Conservation (phyloP, 23 tunicate genomes). For the Botrylloides violaceus region DNA sequence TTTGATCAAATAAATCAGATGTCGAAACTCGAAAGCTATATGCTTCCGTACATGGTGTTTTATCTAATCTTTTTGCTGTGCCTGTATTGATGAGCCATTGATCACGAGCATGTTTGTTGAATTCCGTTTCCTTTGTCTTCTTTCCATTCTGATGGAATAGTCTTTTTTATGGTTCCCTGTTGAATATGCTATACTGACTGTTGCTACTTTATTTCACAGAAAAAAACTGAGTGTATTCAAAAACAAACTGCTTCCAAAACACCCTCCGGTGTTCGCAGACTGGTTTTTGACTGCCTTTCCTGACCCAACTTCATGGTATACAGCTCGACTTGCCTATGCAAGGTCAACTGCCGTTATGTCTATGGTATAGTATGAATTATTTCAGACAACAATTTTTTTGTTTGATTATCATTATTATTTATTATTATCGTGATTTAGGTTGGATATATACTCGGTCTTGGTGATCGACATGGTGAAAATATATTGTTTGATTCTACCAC, state of each 20-base stretch:
- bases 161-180: too few relatives aligned
- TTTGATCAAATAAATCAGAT: too few relatives aligned
- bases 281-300: constrained; percentile 84
- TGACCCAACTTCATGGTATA: constrained; percentile 85
- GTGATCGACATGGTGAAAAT: constrained; percentile 93
- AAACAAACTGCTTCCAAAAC: constrained; percentile 62
- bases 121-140: too few relatives aligned
- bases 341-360: constrained; percentile 97
- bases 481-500: constrained; percentile 80
- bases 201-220: constrained; percentile 35
- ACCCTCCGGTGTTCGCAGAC: constrained; percentile 81
- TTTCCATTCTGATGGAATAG: too few relatives aligned
- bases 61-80: too few relatives aligned
- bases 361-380: too few relatives aligned
- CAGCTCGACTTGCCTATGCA: constrained; percentile 64
- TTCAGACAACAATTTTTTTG: too few relatives aligned
- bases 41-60: too few relatives aligned
- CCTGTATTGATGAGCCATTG: too few relatives aligned
- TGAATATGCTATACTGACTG: too few relatives aligned
- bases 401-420: neutral
- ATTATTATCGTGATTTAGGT: constrained; percentile 34
- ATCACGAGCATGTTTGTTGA: too few relatives aligned
- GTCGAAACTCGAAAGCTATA: too few relatives aligned
- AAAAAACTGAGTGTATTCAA: constrained; percentile 74
- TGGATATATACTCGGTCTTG: constrained; percentile 84